These are phyloP conservation scores for Ellobium chinense DNA, from an alignment of 2,888 invertebrate species.

Conservation along the genomic window DNA sequence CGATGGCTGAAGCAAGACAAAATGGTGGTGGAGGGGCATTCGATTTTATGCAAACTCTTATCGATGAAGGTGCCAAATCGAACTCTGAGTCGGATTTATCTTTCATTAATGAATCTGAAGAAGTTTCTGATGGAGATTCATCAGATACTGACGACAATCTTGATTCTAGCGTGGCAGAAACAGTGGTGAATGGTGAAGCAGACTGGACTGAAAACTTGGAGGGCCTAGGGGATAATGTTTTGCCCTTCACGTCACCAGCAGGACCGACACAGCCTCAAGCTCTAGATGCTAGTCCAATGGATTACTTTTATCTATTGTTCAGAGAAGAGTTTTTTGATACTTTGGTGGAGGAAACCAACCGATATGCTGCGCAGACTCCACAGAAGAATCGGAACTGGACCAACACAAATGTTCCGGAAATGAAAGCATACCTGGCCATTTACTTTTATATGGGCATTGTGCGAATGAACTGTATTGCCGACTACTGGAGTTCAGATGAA, in stretches of 20 bases:
- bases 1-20: neutral
- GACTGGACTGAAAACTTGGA: neutral
- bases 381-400: neutral
- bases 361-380: neutral
- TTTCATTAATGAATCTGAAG: neutral
- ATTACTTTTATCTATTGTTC: neutral
- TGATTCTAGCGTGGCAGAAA: neutral
- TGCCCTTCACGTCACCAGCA: neutral
- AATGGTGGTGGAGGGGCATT: neutral
- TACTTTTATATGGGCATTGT: slow-evolving; percentile 23
- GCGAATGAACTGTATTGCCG: neutral
- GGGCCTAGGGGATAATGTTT: neutral
- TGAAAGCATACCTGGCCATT: slow-evolving; percentile 17
- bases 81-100: neutral
- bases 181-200: neutral
- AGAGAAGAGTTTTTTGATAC: neutral
- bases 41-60: neutral
- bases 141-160: neutral
- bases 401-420: neutral
- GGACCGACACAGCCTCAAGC: neutral
- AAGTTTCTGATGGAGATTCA: neutral
- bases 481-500: slow-evolving; percentile 18
- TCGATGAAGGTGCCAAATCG: neutral
- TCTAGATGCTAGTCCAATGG: neutral
- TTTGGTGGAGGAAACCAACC: neutral